phyloP scores from a whole-genome alignment of 2,888 invertebrate species.

The Perizoma flavofasciatum region DNA sequence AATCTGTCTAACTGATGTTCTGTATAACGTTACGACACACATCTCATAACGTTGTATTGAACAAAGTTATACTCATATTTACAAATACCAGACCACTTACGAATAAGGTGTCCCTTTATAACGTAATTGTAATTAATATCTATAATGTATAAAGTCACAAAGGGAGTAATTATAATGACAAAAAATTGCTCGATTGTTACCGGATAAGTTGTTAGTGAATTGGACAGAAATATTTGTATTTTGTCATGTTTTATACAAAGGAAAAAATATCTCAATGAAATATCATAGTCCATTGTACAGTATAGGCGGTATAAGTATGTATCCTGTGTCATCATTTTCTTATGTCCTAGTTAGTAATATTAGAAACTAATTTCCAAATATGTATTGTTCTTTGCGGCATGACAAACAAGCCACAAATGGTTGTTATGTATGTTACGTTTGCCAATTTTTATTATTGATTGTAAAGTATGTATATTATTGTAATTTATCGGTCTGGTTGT shows the following conservation, averaged over 20 bases:
- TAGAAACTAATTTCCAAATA: slow-evolving; percentile 73
- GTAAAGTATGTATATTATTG: slow-evolving; percentile 51
- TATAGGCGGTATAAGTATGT: slow-evolving; percentile 72
- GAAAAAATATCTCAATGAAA: slow-evolving; percentile 77
- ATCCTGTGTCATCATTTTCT: slow-evolving; percentile 70
- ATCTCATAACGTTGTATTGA: slow-evolving; percentile 21
- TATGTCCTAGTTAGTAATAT: slow-evolving; percentile 77
- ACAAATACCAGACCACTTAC: slow-evolving; percentile 64
- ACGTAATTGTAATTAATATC: slow-evolving; percentile 49
- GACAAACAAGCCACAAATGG: slow-evolving; percentile 67
- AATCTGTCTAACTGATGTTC: slow-evolving; percentile 50
- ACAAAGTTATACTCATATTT: slow-evolving; percentile 49
- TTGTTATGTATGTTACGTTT: slow-evolving; percentile 55
- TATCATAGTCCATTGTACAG: slow-evolving; percentile 83
- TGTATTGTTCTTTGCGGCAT: slow-evolving; percentile 69
- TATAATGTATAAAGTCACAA: slow-evolving; percentile 69
- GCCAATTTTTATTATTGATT: slow-evolving; percentile 51
- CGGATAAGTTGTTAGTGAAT: slow-evolving; percentile 75
- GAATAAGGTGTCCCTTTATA: slow-evolving; percentile 59
- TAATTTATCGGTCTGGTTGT: slow-evolving; percentile 63
- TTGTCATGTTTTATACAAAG: slow-evolving; percentile 82
- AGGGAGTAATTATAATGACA: slow-evolving; percentile 73
- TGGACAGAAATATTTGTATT: slow-evolving; percentile 79
- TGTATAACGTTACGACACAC: slow-evolving; percentile 37
- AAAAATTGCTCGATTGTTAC: slow-evolving; percentile 79